Conservation (phyloP, 2,888 invertebrate species). For the Sycophila texana region DNA sequence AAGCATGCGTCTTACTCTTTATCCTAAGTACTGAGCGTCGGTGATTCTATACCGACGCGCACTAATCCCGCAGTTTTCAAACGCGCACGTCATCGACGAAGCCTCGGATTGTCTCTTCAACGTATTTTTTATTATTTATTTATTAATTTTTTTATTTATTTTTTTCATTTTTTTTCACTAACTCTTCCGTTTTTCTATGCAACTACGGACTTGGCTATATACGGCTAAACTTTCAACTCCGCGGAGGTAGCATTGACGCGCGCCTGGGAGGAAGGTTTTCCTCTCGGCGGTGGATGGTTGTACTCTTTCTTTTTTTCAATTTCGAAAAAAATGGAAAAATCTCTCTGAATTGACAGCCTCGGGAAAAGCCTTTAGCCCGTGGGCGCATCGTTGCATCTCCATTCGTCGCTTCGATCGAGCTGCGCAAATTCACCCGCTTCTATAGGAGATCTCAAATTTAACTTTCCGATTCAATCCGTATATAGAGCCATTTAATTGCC, state of each 20-base stretch:
- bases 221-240: conserved; percentile 12
- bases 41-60: not conserved
- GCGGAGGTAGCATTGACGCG: not conserved
- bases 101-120: conserved; percentile 74
- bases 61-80: conserved; percentile 12
- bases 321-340: too few relatives aligned
- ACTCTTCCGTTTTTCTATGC: not conserved
- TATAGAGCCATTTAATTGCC: conserved; percentile 21
- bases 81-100: conserved; percentile 69
- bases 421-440: conserved; percentile 15
- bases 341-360: too few relatives aligned
- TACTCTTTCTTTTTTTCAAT: too few relatives aligned
- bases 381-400: not conserved
- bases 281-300: too few relatives aligned
- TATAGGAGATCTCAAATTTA: conserved; percentile 59
- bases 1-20: conserved; percentile 1
- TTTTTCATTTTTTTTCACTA: conserved; percentile 31
- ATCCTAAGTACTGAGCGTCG: not conserved
- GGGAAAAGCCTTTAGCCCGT: not conserved
- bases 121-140: conserved; percentile 61
- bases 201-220: conserved; percentile 4
- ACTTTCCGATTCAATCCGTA: not conserved
- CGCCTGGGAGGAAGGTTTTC: too few relatives aligned
- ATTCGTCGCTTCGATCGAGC: conserved; percentile 29
- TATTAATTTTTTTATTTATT: too few relatives aligned